phyloP scores from a whole-genome alignment of 2,888 invertebrate species.

The Ferdinandea cuprea region DNA sequence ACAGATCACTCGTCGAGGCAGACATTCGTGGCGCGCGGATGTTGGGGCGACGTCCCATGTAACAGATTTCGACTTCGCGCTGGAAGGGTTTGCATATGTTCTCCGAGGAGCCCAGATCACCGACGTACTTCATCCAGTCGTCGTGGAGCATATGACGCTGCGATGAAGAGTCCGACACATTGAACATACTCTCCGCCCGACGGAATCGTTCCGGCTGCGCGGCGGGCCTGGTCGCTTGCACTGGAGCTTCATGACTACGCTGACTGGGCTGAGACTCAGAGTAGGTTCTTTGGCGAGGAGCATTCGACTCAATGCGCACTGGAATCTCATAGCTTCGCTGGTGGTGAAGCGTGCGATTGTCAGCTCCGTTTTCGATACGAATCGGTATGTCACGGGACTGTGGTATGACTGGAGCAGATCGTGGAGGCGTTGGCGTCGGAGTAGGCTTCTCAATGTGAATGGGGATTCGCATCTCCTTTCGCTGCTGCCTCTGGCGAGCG shows the following conservation, averaged over 20 bases:
- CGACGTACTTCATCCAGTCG: constrained; percentile 84
- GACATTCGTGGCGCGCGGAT: constrained; percentile 81
- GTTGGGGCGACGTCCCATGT: constrained; percentile 76
- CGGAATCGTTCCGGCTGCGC: constrained; percentile 74
- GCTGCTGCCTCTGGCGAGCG: constrained; percentile 35
- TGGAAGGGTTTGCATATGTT: constrained; percentile 81
- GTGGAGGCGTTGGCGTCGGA: constrained; percentile 27
- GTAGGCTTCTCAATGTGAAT: constrained; percentile 39
- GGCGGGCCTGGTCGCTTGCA: constrained; percentile 14
- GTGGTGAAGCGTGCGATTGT: constrained; percentile 12
- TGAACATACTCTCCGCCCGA: constrained; percentile 80
- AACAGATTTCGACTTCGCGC: constrained; percentile 82
- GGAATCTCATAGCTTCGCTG: constrained; percentile 64
- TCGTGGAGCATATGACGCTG: constrained; percentile 79
- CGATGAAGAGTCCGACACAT: constrained; percentile 76
- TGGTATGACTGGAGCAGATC: constrained; percentile 52
- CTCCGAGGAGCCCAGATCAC: constrained; percentile 82
- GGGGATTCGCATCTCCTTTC: constrained; percentile 55
- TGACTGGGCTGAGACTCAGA: constrained; percentile 66
- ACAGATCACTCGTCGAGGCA: constrained; percentile 80
- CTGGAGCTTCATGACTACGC: constrained; percentile 54
- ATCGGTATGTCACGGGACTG: constrained; percentile 74
- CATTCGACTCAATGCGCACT: constrained; percentile 14
- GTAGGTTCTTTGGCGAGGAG: constrained; percentile 39
- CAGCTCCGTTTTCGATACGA: neutral